Evolutionary conservation across 2,888 invertebrate species (phyloP), one percentile per base, ranked within the genome.

Genomic region (Patella depressa): DNA sequence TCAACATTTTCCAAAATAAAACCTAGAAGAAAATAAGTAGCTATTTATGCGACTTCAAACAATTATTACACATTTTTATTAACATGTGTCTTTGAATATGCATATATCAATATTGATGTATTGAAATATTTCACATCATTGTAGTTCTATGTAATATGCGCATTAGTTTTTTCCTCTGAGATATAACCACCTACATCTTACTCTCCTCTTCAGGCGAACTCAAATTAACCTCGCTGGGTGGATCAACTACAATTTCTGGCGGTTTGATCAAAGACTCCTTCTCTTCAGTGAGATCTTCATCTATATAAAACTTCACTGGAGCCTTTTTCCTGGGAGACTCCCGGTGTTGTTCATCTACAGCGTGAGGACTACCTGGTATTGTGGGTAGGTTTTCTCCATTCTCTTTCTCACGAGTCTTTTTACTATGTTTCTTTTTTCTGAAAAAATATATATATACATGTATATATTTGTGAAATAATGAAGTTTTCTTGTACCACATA

Each of bases 201-300:
- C 72, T 72, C 11, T 72, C 72, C n/a, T 45, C 72, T 53, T 76
- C 76, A 59, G 76, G 76, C 14, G 76, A 73, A 45, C 76, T 72
- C 59, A 55, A 71, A n/a, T 65, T 54, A 14, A 53, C 53, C 55
- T 86, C 84, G 77, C 87, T 88, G 9, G 88, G 88, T 5, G 89
- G 89, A 71, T 89, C 88, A 9, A 89, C 85, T 14, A 88, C 83
- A 57, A 89, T 89, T 24, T 86, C 84, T 11, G 87, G 87, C 9
- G 85, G 81, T 15, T 80, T 81, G 24, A 88, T 82, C 57, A 86
- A 78, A 55, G 81, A 82, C 45, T 85, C 85, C 54, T 84, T 84
- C 76, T 86, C 88, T 53, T 83, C 83, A 29, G 79, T 80, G 17
- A 57, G 84, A 59, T 85, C 86, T 17, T 88, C 88, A 53, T 89